Conservation (phyloP, 2,797 vertebrate species). For the Chaenodraco wilsoni region DNA sequence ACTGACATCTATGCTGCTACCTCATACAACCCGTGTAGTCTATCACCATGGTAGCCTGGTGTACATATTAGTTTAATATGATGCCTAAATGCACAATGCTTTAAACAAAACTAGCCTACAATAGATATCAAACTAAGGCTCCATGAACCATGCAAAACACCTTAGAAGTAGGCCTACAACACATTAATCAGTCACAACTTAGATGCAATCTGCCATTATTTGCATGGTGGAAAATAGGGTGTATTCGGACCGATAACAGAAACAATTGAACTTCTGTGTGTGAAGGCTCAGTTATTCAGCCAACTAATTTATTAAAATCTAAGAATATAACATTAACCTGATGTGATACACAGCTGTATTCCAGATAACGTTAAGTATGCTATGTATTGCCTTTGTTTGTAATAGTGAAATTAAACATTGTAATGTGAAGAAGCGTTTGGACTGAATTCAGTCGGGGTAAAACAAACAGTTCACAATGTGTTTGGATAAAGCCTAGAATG, state of each 20-base stretch:
- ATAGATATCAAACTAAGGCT: constrained; percentile 29
- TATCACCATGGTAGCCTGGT: constrained; percentile 11
- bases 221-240: neutral
- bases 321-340: neutral
- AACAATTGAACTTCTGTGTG: neutral
- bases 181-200: neutral
- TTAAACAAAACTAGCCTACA: constrained; percentile 12
- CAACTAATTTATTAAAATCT: neutral
- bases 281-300: neutral
- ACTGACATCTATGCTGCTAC: constrained; percentile 21
- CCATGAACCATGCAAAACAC: no score
- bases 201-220: neutral
- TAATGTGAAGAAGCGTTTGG: constrained; percentile 6
- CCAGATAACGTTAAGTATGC: neutral
- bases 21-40: constrained; percentile 21
- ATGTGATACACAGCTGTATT: neutral
- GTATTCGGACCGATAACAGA: neutral
- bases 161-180: no score
- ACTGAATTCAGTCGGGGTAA: neutral
- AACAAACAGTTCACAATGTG: neutral
- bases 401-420: constrained; percentile 1
- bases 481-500: no score
- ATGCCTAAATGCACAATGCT: constrained; percentile 53
- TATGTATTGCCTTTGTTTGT: constrained; percentile 5
- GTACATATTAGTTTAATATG: constrained; percentile 39